Percentiles rank a stretch among this genome's conserved stretches.
These are phyloP conservation scores for Octodon degus DNA, from an alignment of 2,113 vertebrate genomes.

Conservation along the genomic window DNA sequence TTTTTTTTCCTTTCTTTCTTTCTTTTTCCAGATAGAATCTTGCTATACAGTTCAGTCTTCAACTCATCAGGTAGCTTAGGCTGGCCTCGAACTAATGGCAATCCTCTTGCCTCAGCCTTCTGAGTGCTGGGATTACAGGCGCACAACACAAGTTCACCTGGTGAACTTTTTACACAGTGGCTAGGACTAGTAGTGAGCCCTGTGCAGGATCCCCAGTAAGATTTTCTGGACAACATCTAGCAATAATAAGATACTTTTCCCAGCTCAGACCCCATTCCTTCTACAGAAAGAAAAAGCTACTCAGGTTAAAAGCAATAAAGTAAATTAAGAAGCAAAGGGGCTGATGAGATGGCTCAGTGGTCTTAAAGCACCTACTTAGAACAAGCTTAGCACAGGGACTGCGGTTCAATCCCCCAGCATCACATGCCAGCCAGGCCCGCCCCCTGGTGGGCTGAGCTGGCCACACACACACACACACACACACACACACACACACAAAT, in stretches of 20 bases:
- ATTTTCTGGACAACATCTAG: conserved; percentile 23
- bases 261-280: background rate
- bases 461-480: too few relatives aligned
- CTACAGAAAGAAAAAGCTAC: conserved; percentile 41
- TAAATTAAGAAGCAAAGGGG: background rate
- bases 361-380: too few relatives aligned
- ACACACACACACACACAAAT: too few relatives aligned
- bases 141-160: background rate
- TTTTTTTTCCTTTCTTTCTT: too few relatives aligned
- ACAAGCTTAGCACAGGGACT: too few relatives aligned
- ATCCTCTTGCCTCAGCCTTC: background rate
- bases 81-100: background rate
- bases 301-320: background rate
- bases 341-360: too few relatives aligned
- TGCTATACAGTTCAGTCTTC: too few relatives aligned
- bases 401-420: too few relatives aligned
- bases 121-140: background rate
- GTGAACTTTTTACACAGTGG: background rate
- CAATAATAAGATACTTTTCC: conserved; percentile 26
- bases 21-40: too few relatives aligned
- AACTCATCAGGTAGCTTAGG: too few relatives aligned
- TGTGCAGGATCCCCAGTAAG: background rate
- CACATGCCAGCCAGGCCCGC: too few relatives aligned
- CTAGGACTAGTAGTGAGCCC: background rate
- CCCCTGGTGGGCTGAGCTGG: too few relatives aligned